Evolutionary conservation across 2,797 vertebrate species (phyloP).

Genomic region (Moxostoma hubbsi): DNA sequence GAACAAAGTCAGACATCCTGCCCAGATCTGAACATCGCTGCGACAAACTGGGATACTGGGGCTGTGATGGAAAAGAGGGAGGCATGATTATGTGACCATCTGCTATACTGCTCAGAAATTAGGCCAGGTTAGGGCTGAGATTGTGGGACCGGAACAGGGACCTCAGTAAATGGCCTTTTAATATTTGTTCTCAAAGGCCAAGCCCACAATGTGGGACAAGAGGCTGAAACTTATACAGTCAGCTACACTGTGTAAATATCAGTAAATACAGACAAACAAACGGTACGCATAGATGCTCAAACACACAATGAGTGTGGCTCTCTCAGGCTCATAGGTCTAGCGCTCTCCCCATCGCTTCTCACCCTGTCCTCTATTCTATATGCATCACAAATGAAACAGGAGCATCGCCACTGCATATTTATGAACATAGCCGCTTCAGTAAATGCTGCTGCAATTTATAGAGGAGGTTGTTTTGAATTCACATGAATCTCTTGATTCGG

Average conservation of each 20-base stretch:
- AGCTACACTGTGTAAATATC: slow-evolving; percentile 23
- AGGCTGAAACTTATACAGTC: slow-evolving; percentile 22
- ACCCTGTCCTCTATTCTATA: slow-evolving; percentile 50
- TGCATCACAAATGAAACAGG: slow-evolving; percentile 62
- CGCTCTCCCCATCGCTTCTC: slow-evolving; percentile 37
- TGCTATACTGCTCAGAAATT: slow-evolving; percentile 53
- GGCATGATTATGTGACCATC: slow-evolving; percentile 59
- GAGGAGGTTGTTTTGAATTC: slow-evolving; percentile 51
- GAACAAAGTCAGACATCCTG: slow-evolving; percentile 50
- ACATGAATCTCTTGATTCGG: too few species aligned
- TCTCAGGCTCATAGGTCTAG: slow-evolving; percentile 37
- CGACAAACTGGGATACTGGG: slow-evolving; percentile 54
- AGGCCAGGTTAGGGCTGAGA: slow-evolving; percentile 36
- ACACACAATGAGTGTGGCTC: slow-evolving; percentile 24
- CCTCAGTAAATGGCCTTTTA: neutral
- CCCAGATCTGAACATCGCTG: slow-evolving; percentile 51
- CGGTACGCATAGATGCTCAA: slow-evolving; percentile 5
- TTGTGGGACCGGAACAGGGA: slow-evolving; percentile 33
- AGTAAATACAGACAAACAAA: slow-evolving; percentile 39
- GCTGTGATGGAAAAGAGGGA: slow-evolving; percentile 46
- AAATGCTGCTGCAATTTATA: slow-evolving; percentile 64
- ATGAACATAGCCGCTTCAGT: slow-evolving; percentile 55
- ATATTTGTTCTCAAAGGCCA: slow-evolving; percentile 35
- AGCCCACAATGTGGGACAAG: neutral
- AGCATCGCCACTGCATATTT: slow-evolving; percentile 58